Base-by-base conservation (phyloP, 2,113 vertebrate species). In the Ondatra zibethicus region DNA sequence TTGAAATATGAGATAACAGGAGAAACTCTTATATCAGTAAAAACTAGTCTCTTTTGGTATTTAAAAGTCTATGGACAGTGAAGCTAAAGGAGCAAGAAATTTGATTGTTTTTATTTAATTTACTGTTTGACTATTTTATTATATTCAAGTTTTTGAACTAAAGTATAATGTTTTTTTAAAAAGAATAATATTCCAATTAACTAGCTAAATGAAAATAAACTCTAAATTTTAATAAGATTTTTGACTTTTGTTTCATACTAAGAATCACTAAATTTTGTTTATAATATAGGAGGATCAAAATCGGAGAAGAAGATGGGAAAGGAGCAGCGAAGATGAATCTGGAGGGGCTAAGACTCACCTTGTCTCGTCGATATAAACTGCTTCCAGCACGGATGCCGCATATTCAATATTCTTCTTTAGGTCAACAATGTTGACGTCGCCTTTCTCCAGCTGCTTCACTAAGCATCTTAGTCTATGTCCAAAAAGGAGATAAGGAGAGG, bases 311-410 rank as follows among this genome's bases (percentile, higher is more conserved):
- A 70, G 61, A 5, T 73, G 0, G 5, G 1, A 70, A 6, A 27
- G 36, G 68, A 31, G 16, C 52, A 63, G 47, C 45, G 19, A 89
- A 45, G 39, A 50, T 12, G 39, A 68, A 55, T 7, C 0, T 5
- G 10, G 23, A 88, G n/a, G 66, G 12, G 12, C 31, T 27, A 66
- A 73, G 72, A 93, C 95, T 96, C 97, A 99, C 99, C 99, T 99
- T 91, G 99, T 99, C 98, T 99, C 99, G n/a, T 99, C 99, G 0
- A 99, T 99, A 98, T 99, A 99, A 93, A 99, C 99, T 0, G 99
- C 98, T 97, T 99, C 99, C 98, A 99, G 92, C 95, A 99, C 99
- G 39, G 99, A 99, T 0, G 99, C 99, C 12, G 99, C 99, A 97
- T 99, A 99, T 98, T 99, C 99, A 95, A 99, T 99, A 96, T 99